phyloP scores from a whole-genome alignment of 2,888 invertebrate genomes.

The Magallana nippona region DNA sequence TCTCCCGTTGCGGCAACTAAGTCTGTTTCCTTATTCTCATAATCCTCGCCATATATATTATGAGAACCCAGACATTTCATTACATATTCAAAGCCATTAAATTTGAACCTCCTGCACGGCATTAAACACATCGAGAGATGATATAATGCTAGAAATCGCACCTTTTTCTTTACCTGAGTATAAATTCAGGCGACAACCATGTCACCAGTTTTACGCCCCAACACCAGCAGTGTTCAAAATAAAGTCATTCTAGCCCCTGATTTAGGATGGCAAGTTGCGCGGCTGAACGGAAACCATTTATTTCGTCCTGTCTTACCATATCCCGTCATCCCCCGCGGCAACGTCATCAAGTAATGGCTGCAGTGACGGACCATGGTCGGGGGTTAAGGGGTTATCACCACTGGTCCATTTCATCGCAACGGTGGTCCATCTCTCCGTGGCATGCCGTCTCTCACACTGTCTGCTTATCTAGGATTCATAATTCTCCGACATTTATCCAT shows the following conservation, averaged over 20 bases:
- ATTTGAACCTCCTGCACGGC: slow-evolving; percentile 30
- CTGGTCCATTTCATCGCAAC: slow-evolving; percentile 51
- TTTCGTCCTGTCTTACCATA: slow-evolving; percentile 46
- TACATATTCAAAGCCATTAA: slow-evolving; percentile 28
- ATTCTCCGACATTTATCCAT: slow-evolving; percentile 32
- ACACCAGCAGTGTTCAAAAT: slow-evolving; percentile 30
- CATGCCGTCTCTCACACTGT: slow-evolving; percentile 41
- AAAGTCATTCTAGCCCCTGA: background rate
- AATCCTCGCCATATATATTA: background rate
- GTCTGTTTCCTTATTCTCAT: background rate
- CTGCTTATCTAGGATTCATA: slow-evolving; percentile 42
- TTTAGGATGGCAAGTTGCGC: slow-evolving; percentile 36
- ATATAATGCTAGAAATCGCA: slow-evolving; percentile 24
- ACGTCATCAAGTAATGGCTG: slow-evolving; percentile 45
- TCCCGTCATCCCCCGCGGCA: slow-evolving; percentile 50
- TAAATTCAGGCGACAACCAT: slow-evolving; percentile 26
- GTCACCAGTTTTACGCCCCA: slow-evolving; percentile 24
- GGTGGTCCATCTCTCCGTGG: slow-evolving; percentile 48
- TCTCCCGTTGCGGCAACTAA: background rate
- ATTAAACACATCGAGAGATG: slow-evolving; percentile 9
- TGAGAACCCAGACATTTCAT: slow-evolving; percentile 17
- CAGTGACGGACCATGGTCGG: slow-evolving; percentile 46
- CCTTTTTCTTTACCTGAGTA: slow-evolving; percentile 22
- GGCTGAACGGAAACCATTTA: slow-evolving; percentile 36
- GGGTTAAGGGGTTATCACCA: slow-evolving; percentile 50